Evolutionary conservation across 1,140 invertebrate genomes (phyloP).

Genomic region (Drosophila aff.): DNA sequence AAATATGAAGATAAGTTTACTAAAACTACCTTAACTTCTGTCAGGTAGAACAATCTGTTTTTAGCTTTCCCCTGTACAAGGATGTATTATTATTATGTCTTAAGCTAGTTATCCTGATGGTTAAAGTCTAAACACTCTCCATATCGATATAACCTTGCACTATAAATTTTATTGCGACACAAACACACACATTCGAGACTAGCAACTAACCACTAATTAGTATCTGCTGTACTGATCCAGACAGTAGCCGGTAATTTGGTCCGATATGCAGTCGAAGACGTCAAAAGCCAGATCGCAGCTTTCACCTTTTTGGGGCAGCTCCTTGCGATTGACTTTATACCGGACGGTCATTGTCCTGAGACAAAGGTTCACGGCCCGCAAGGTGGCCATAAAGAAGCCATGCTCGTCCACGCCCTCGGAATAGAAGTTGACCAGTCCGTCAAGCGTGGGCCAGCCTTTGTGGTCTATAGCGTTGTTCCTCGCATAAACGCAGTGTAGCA

Average conservation of each 20-base stretch:
- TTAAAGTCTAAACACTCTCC: not conserved
- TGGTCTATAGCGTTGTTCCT: slow-evolving; percentile 82
- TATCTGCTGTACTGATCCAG: slow-evolving; percentile 77
- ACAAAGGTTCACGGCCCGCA: slow-evolving; percentile 89
- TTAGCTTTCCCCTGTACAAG: too few species aligned
- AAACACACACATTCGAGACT: not conserved
- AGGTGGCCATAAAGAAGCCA: slow-evolving; percentile 89
- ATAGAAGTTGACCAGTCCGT: slow-evolving; percentile 89
- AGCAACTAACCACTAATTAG: slow-evolving; percentile 32
- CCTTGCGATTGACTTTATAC: slow-evolving; percentile 72
- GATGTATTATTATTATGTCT: not conserved
- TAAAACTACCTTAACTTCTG: too few species aligned
- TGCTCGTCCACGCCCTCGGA: slow-evolving; percentile 89
- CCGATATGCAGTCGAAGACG: slow-evolving; percentile 91
- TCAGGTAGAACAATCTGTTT: too few species aligned
- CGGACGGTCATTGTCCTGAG: slow-evolving; percentile 86
- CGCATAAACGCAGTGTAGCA: slow-evolving; percentile 84
- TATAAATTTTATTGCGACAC: slow-evolving; percentile 29
- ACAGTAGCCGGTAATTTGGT: slow-evolving; percentile 89
- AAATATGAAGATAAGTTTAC: too few species aligned
- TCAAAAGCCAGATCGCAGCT: slow-evolving; percentile 90
- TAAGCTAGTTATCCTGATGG: not conserved
- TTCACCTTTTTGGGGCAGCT: slow-evolving; percentile 86
- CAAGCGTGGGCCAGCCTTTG: slow-evolving; percentile 88
- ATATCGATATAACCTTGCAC: slow-evolving; percentile 18